Evolutionary conservation across 2,888 invertebrate genomes (phyloP).

Genomic region (Gibbula magus): DNA sequence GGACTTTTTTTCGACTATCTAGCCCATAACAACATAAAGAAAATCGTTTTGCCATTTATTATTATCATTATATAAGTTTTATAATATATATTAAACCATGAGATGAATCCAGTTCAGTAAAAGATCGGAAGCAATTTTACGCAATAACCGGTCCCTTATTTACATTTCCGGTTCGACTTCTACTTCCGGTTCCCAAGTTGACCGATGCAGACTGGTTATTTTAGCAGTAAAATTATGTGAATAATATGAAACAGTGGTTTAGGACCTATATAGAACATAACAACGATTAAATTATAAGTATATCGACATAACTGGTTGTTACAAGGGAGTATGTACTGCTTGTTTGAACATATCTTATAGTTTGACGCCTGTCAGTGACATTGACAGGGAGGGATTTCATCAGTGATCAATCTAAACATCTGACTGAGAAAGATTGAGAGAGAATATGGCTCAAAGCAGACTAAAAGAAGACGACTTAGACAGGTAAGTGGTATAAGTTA

Average conservation of each 20-base stretch:
- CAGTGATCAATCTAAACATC: too few species aligned
- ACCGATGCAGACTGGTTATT: background rate
- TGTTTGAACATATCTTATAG: background rate
- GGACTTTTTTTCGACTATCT: too few species aligned
- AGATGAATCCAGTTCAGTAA: too few species aligned
- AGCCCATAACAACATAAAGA: too few species aligned
- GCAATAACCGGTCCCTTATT: background rate
- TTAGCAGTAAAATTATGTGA: background rate
- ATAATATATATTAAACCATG: too few species aligned
- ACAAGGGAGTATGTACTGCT: background rate
- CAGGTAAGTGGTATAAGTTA: slow-evolving; percentile 2
- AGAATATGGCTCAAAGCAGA: slow-evolving; percentile 32
- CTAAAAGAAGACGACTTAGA: slow-evolving; percentile 24
- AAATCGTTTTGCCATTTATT: too few species aligned
- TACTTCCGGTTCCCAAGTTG: background rate
- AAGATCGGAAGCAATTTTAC: background rate
- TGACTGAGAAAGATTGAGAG: slow-evolving; percentile 20
- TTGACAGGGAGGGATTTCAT: too few species aligned
- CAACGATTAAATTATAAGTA: background rate
- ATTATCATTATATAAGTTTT: too few species aligned
- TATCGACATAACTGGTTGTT: too few species aligned
- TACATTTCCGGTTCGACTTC: background rate
- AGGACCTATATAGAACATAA: background rate
- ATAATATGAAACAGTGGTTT: background rate
- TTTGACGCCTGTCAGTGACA: background rate